phyloP scores from a whole-genome alignment of 2,113 vertebrate species.

The Laticauda colubrina region DNA sequence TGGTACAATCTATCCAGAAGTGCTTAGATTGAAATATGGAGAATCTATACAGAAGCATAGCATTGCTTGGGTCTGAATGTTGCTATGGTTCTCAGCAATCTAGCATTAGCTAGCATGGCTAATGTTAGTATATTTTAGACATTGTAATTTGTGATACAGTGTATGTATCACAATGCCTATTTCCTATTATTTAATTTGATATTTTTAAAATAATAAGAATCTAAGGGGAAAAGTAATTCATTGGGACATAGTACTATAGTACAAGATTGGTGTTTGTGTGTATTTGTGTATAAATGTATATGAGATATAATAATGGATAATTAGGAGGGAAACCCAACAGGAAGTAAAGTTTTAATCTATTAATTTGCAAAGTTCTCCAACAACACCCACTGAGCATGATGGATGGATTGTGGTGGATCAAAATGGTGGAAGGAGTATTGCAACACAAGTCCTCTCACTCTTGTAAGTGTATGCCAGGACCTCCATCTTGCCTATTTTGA shows the following conservation, averaged over 20 bases:
- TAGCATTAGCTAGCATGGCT: neutral
- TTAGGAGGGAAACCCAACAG: neutral
- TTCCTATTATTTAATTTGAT: neutral
- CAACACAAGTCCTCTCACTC: neutral
- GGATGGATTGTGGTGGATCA: neutral
- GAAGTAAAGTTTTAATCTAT: neutral
- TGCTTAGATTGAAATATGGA: neutral
- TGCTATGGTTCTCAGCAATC: neutral
- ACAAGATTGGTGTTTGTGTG: neutral
- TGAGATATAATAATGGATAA: neutral
- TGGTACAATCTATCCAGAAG: neutral
- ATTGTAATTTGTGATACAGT: neutral
- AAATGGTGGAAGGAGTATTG: neutral
- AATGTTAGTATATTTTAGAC: neutral
- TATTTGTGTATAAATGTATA: neutral
- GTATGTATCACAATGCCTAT: neutral
- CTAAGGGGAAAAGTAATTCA: neutral
- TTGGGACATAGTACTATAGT: neutral
- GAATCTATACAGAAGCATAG: neutral
- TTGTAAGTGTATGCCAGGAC: neutral
- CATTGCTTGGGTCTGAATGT: neutral
- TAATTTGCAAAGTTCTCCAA: neutral
- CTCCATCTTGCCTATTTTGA: neutral
- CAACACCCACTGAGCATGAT: neutral
- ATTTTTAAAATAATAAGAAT: neutral